These are phyloP conservation scores for Acanthisitta chloris DNA, from an alignment of 2,113 vertebrate species.

Conservation along the genomic window DNA sequence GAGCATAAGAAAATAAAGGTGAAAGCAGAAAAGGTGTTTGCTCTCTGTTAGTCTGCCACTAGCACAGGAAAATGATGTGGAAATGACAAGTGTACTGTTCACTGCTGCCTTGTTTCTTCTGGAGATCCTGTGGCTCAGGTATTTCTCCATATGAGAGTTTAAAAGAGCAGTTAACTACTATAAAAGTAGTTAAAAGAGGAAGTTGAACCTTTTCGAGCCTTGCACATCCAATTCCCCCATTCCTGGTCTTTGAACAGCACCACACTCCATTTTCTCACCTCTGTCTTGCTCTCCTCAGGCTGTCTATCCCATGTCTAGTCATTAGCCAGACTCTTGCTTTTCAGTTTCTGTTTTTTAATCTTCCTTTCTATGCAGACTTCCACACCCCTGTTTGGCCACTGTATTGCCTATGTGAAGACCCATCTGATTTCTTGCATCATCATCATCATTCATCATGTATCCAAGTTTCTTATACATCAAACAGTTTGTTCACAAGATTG, in stretches of 20 bases:
- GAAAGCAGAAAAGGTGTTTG: neutral
- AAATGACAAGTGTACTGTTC: neutral
- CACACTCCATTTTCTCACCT: neutral
- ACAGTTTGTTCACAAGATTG: neutral
- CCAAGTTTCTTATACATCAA: neutral
- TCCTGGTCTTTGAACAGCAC: neutral
- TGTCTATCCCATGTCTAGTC: neutral
- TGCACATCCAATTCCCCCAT: neutral
- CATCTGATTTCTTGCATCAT: neutral
- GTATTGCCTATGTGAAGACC: neutral
- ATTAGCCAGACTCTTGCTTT: neutral
- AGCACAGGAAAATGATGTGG: neutral
- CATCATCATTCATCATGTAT: neutral
- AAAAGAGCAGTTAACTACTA: too few relatives aligned
- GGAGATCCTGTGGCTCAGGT: neutral
- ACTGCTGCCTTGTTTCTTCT: neutral
- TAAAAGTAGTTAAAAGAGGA: neutral
- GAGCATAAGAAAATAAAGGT: neutral
- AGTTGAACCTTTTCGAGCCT: neutral
- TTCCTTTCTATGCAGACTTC: neutral
- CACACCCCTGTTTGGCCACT: neutral
- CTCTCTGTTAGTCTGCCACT: neutral
- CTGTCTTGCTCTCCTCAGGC: neutral
- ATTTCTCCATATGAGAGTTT: too few relatives aligned
- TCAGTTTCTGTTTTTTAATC: neutral